These are phyloP conservation scores for Oreohelix idahoensis DNA, from an alignment of 1,140 invertebrate species.

Conservation along the genomic window DNA sequence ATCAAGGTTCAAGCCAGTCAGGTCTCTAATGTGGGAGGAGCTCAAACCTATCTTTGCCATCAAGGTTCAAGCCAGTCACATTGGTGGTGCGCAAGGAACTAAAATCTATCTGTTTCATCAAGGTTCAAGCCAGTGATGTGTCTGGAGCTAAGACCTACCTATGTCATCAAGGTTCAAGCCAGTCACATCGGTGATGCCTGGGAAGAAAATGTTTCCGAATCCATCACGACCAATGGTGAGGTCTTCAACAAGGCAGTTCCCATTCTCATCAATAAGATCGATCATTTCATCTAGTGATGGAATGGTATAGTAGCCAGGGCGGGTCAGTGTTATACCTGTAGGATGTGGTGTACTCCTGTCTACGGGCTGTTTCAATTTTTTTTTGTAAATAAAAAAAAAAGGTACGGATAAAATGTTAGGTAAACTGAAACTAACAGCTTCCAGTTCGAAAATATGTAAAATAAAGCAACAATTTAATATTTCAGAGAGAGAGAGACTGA, in stretches of 20 bases:
- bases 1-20: too few species aligned
- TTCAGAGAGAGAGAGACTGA: too few species aligned
- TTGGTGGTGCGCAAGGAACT: slow-evolving; percentile 84
- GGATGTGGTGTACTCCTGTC: slow-evolving; percentile 71
- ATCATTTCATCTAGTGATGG: slow-evolving; percentile 85
- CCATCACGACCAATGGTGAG: slow-evolving; percentile 91
- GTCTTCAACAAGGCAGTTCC: slow-evolving; percentile 89
- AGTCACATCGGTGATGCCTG: slow-evolving; percentile 85
- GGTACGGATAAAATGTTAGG: background rate
- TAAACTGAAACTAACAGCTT: too few species aligned
- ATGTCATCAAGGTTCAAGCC: slow-evolving; percentile 91
- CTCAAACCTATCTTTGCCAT: slow-evolving; percentile 69
- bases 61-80: slow-evolving; percentile 82
- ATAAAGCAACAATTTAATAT: too few species aligned
- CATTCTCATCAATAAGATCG: slow-evolving; percentile 79
- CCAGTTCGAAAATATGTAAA: too few species aligned
- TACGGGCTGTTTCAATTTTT: slow-evolving; percentile 29
- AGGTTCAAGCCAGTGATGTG: too few species aligned
- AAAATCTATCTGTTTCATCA: too few species aligned
- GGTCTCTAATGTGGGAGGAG: too few species aligned
- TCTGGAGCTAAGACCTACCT: slow-evolving; percentile 74
- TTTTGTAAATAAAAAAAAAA: background rate
- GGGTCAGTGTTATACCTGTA: slow-evolving; percentile 71
- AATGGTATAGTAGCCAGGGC: slow-evolving; percentile 89
- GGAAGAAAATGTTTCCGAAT: slow-evolving; percentile 94